These are phyloP conservation scores for Coleophora flavipennella DNA, from an alignment of 2,888 invertebrate species.

Conservation along the genomic window DNA sequence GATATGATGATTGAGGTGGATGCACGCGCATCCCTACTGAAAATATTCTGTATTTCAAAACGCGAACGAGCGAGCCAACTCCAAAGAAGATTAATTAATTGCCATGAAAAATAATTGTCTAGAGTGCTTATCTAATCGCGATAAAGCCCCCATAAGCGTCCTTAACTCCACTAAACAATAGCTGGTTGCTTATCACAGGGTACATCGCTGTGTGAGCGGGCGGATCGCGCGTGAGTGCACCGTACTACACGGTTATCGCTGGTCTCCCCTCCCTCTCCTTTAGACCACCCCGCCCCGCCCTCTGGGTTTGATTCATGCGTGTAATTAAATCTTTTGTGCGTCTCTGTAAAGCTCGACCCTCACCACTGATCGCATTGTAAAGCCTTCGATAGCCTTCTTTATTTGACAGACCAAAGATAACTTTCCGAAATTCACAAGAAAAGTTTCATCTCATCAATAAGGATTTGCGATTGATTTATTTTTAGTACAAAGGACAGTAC, in stretches of 20 bases:
- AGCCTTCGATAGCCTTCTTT: constrained; percentile 44
- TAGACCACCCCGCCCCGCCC: constrained; percentile 22
- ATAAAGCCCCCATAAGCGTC: constrained; percentile 48
- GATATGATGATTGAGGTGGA: no score
- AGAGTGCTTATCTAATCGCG: constrained; percentile 34
- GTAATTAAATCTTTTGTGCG: constrained; percentile 71
- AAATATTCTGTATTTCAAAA: no score
- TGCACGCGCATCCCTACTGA: no score
- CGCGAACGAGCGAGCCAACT: no score
- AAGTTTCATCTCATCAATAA: constrained; percentile 41
- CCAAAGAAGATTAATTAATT: background rate
- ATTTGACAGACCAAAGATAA: constrained; percentile 45
- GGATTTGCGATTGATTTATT: constrained; percentile 38
- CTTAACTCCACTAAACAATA: constrained; percentile 41
- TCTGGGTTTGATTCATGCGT: constrained; percentile 66
- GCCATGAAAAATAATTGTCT: constrained; percentile 11
- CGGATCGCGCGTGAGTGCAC: constrained; percentile 49
- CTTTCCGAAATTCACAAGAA: constrained; percentile 24
- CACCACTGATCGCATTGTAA: constrained; percentile 44
- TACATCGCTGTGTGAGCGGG: constrained; percentile 27
- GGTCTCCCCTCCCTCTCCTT: constrained; percentile 26
- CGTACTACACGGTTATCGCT: constrained; percentile 40
- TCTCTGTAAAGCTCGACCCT: constrained; percentile 42
- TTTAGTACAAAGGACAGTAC: background rate
- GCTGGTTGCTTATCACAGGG: constrained; percentile 37